Conservation (phyloP, 64 coral and sea anemone genomes). For the Catalaphyllia jardinei region DNA sequence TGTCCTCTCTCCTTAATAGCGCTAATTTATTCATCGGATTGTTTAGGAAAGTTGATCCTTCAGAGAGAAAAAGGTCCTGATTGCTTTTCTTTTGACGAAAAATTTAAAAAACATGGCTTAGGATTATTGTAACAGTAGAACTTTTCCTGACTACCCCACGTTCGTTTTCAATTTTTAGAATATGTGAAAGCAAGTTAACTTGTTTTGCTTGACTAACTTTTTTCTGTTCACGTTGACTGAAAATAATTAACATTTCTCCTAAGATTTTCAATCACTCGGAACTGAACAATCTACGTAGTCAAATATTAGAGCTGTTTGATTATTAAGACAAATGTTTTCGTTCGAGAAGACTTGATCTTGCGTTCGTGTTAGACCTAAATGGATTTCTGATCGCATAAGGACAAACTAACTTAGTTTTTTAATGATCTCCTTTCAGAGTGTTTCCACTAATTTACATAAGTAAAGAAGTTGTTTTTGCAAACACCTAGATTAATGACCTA, state of each 20-base stretch:
- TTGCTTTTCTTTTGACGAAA: too few species aligned
- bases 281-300: neutral
- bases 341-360: neutral
- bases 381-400: neutral
- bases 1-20: too few species aligned
- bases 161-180: neutral
- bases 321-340: neutral
- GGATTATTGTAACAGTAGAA: neutral
- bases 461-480: neutral
- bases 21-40: too few species aligned
- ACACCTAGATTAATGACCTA: neutral
- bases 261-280: neutral
- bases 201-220: neutral
- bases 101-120: too few species aligned
- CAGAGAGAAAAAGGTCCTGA: too few species aligned
- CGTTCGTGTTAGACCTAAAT: neutral
- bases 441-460: neutral
- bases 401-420: neutral
- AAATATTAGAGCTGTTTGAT: neutral
- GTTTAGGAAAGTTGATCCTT: too few species aligned
- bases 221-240: neutral
- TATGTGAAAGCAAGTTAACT: neutral
- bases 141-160: neutral
- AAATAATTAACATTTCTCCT: neutral
- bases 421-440: neutral